Base-by-base conservation (phyloP, 2,888 invertebrate genomes). In the Plutella xylostella region DNA sequence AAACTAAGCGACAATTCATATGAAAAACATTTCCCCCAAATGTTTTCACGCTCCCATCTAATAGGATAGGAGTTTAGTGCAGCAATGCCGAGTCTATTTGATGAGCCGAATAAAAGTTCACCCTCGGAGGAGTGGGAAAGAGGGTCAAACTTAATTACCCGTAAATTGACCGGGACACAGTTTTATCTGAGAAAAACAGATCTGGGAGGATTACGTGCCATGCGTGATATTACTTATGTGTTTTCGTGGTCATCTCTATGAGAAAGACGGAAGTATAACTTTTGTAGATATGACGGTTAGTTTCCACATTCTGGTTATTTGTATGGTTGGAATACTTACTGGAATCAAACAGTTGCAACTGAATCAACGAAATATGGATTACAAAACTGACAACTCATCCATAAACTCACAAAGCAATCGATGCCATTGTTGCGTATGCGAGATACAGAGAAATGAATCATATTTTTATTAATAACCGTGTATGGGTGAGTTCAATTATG, bases 61-160 rank as follows among this genome's bases (percentile, higher is more conserved):
- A 72, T 73, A 61, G 63, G 64, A 72, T 66, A 62, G 60, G 64
- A 69, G 69, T 75, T 71, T 65, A 68, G 62, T 37, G 37, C 63
- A 61, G 62, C 67, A 58, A 69, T 69, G 68, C 67, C 31, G 61
- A 61, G 63, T 63, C 65, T 66, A 68, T 68, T 70, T 68, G 65
- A 69, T 63, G 69, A 62, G 60, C 62, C 67, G 68, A 79, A 82
- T 82, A 80, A 82, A 82, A 82, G 64, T 78, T 73, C 70, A 28
- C 79, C 78, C 74, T 63, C 61, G 54, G 59, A 54, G 56, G n/a
- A n/a, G n/a, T 61, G 68, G 57, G 70, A 72, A 76, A 78, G 80
- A 83, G 82, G 83, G 82, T 77, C 75, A 72, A 71, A 60, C 75
- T 82, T 82, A 83, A 83, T 83, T 83, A 82, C 80, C 76, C 82